A percentile compares a stretch with the other conserved stretches of the same genome.
Conservation (phyloP, 1,140 invertebrate species). For the Elysia chlorotica region DNA sequence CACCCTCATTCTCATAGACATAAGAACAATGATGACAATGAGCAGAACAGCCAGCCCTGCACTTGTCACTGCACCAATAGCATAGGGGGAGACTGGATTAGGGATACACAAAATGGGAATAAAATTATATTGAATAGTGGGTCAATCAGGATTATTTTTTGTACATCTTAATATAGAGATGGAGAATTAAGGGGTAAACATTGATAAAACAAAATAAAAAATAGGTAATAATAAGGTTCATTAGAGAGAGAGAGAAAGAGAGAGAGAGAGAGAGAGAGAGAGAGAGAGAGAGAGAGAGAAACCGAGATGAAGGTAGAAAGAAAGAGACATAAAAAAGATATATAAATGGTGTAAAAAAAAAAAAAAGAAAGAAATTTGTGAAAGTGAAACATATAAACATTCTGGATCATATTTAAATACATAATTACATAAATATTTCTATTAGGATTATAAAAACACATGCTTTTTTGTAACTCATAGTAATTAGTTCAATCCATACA, state of each 20-base stretch:
- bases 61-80: constrained; percentile 47
- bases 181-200: too few species aligned
- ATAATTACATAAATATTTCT: too few species aligned
- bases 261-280: background rate
- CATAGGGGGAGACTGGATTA: constrained; percentile 53
- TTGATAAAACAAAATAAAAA: too few species aligned
- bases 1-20: constrained; percentile 53
- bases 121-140: too few species aligned
- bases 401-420: too few species aligned
- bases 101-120: background rate
- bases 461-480: too few species aligned
- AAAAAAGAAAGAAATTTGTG: background rate
- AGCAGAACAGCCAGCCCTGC: constrained; percentile 46
- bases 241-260: constrained; percentile 14
- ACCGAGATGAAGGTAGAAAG: background rate
- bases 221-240: too few species aligned
- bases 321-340: background rate
- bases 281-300: background rate
- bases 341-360: background rate
- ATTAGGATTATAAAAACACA: too few species aligned
- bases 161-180: too few species aligned
- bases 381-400: background rate
- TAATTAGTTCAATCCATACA: too few species aligned
- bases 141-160: too few species aligned
- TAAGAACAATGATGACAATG: constrained; percentile 45